Percentiles rank a stretch among this genome's conserved stretches.
phyloP scores from a whole-genome alignment of 1,140 invertebrate species.

The Drosophila suzukii region DNA sequence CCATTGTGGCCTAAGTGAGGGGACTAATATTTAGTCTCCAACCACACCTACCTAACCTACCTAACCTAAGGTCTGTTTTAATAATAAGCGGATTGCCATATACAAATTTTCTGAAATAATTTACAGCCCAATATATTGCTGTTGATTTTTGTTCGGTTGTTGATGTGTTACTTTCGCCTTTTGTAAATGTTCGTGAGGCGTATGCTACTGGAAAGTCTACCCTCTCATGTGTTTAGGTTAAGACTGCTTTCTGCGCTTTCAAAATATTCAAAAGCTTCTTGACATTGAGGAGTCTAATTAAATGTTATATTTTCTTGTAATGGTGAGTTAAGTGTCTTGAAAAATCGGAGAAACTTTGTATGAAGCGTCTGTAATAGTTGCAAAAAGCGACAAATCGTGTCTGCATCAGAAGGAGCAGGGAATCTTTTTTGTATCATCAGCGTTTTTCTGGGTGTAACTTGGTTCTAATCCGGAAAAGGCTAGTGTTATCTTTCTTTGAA shows the following conservation, averaged over 20 bases:
- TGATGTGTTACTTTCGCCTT: background rate
- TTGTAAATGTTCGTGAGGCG: too few relatives aligned
- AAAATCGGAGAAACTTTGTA: background rate
- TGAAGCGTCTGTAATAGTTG: too few relatives aligned
- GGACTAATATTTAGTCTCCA: too few relatives aligned
- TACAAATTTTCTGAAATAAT: conserved; percentile 1
- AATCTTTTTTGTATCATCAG: background rate
- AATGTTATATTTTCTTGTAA: background rate
- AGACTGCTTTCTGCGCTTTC: background rate
- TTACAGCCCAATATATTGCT: background rate
- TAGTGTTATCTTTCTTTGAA: too few relatives aligned
- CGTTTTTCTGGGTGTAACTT: too few relatives aligned
- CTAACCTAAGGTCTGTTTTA: too few relatives aligned
- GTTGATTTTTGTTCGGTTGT: background rate
- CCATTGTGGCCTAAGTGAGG: too few relatives aligned
- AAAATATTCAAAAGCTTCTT: background rate
- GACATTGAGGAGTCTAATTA: background rate
- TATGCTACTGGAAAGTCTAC: too few relatives aligned
- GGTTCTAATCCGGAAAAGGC: too few relatives aligned
- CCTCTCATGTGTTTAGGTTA: background rate
- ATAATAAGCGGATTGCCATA: too few relatives aligned
- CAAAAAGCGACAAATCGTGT: background rate
- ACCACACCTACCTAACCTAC: too few relatives aligned
- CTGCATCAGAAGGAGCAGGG: background rate
- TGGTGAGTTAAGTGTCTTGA: background rate